Evolutionary conservation across 2,797 vertebrate species (phyloP), one percentile per base, ranked within the genome.

Genomic region (Sphenodon punctatus): DNA sequence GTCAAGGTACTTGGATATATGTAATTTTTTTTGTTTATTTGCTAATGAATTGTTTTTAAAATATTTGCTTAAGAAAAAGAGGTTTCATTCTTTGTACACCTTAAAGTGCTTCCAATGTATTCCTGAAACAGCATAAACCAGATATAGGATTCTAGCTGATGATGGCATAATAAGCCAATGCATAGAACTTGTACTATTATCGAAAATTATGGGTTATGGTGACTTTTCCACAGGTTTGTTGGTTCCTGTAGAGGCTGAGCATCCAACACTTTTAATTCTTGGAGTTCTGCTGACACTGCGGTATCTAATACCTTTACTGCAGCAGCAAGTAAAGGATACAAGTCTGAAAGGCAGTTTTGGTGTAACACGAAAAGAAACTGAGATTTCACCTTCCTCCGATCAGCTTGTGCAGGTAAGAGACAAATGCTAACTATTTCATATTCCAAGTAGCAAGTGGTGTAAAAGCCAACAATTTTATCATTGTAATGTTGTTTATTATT

Each of bases 331-430:
- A 71, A 97, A 98, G 91, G 98, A 97, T 92, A 97, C 95, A 51
- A 98, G 98, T 91, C 95, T 99, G 75, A 99, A 99, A 92, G 99
- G 98, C 88, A 99, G 99, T 94, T 99, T 99, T 45, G 98, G 98
- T 5, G 97, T 99, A 80, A 98, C 97, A 55, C 96, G 95, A 83
- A 99, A 99, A 84, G 99, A 99, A 92, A 96, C 97, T 2, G 98
- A 99, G 45, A 93, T 99, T 46, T 97, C 97, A 30, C 98, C 98
- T n/a, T 97, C 98, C 25, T 93, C 96, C 5, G 97, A 98, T 48
- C 98, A 99, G 77, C 96, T 99, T 41, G 91, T 97, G 22, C 98
- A 99, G 97, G 98, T 99, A 90, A 71, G 69, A 81, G 23, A 63
- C 5, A 2, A 75, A 22, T 49, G 46, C n/a, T 45, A 82, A n/a